A percentile compares a stretch with the other conserved stretches of the same genome.
Conservation (phyloP, 2,888 invertebrate genomes). For the Nematopogon swammerdamellus region DNA sequence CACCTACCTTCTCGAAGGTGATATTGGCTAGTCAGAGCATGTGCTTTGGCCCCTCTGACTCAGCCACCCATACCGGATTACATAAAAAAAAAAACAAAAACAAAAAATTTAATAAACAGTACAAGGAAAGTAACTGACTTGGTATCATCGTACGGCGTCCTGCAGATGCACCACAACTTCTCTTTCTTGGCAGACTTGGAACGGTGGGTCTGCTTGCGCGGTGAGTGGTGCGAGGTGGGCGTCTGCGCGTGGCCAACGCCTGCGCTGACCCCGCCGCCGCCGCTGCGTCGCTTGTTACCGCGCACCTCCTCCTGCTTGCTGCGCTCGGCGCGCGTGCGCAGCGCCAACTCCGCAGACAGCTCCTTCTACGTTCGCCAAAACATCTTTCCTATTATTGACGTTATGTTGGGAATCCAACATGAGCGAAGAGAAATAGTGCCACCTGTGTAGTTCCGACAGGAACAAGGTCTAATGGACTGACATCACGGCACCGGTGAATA, state of each 20-base stretch:
- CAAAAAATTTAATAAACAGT: too few relatives aligned
- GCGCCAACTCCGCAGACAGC: slow-evolving; percentile 68
- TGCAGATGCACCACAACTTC: slow-evolving; percentile 86
- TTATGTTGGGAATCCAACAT: too few relatives aligned
- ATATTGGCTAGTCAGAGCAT: too few relatives aligned
- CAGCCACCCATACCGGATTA: too few relatives aligned
- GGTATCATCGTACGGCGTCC: slow-evolving; percentile 92
- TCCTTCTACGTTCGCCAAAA: slow-evolving; percentile 70
- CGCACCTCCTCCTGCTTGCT: slow-evolving; percentile 67
- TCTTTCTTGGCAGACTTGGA: slow-evolving; percentile 60
- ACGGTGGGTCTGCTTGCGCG: slow-evolving; percentile 11
- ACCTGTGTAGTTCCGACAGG: too few relatives aligned
- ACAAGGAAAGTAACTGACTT: slow-evolving; percentile 77
- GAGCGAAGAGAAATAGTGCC: too few relatives aligned
- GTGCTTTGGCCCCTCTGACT: too few relatives aligned
- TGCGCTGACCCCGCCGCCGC: slow-evolving; percentile 29
- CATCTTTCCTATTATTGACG: too few relatives aligned
- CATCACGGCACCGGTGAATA: too few relatives aligned
- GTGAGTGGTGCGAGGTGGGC: slow-evolving; percentile 4
- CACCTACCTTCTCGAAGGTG: too few relatives aligned
- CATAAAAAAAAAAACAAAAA: too few relatives aligned
- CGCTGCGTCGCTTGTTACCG: slow-evolving; percentile 39
- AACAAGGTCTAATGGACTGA: too few relatives aligned
- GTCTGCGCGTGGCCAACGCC: slow-evolving; percentile 19
- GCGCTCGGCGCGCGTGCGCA: slow-evolving; percentile 68